These are phyloP conservation scores for Tinamus major DNA, from an alignment of 2,797 vertebrate species.

Conservation along the genomic window DNA sequence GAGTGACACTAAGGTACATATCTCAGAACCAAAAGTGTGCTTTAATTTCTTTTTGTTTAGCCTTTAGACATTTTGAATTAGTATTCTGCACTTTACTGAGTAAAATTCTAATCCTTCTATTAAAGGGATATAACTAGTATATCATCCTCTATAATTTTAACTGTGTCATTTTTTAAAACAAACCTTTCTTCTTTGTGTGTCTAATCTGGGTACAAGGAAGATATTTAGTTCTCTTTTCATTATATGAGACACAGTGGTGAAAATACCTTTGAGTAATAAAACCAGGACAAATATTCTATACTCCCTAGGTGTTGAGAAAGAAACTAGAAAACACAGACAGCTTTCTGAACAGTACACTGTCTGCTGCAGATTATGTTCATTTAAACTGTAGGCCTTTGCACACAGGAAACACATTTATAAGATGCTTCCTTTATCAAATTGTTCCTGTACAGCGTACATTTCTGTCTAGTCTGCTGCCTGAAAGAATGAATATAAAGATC, in stretches of 20 bases:
- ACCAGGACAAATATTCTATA: not conserved
- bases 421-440: not conserved
- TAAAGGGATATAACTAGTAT: not conserved
- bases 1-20: not conserved
- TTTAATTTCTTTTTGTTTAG: not conserved
- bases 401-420: not conserved
- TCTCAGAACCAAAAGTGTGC: not conserved
- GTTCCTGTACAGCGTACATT: not conserved
- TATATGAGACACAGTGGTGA: not conserved
- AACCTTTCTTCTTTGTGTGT: not conserved
- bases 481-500: not conserved
- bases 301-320: not conserved
- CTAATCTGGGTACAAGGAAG: not conserved
- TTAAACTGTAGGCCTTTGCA: not conserved
- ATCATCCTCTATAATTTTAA: not conserved
- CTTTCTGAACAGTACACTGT: slow-evolving; percentile 7
- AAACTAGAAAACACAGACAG: not conserved
- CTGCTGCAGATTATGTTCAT: not conserved
- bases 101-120: not conserved
- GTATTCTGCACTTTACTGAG: not conserved
- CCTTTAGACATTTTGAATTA: not conserved
- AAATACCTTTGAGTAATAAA: not conserved
- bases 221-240: not conserved
- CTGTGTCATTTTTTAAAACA: not conserved
- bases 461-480: not conserved